Conservation (phyloP, 2,888 invertebrate genomes). For the Calameuta filiformis region DNA sequence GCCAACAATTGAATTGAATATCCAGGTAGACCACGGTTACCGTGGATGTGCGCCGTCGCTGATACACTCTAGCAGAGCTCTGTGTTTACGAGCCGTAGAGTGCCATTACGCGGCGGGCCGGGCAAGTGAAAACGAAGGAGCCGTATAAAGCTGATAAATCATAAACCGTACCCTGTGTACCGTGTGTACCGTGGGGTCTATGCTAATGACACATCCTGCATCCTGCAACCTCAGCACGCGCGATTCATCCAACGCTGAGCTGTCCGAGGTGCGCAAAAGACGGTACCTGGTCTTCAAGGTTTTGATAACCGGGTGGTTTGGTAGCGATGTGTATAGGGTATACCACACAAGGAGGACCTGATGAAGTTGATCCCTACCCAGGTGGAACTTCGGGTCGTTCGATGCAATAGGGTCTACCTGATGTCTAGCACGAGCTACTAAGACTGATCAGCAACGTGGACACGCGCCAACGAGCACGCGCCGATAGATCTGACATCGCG, state of each 20-base stretch:
- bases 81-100: slow-evolving; percentile 33
- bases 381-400: background rate
- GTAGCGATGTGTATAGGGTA: background rate
- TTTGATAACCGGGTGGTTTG: background rate
- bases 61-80: background rate
- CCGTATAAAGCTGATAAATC: slow-evolving; percentile 45
- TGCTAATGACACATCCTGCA: slow-evolving; percentile 58
- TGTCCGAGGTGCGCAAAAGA: background rate
- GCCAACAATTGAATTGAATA: slow-evolving; percentile 34
- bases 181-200: slow-evolving; percentile 26
- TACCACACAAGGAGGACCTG: background rate
- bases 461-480: slow-evolving; percentile 55
- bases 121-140: slow-evolving; percentile 29
- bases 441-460: slow-evolving; percentile 46
- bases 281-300: background rate
- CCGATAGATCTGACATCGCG: slow-evolving; percentile 53
- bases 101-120: slow-evolving; percentile 36
- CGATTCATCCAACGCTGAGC: background rate
- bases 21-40: slow-evolving; percentile 23
- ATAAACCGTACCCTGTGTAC: slow-evolving; percentile 48
- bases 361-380: background rate
- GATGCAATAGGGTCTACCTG: background rate
- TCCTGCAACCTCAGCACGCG: slow-evolving; percentile 39
- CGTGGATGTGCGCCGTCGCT: background rate
- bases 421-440: background rate